Evolutionary conservation across 2,113 vertebrate genomes (phyloP), one percentile per base, ranked within the genome.

Genomic region (Climacteris rufus): DNA sequence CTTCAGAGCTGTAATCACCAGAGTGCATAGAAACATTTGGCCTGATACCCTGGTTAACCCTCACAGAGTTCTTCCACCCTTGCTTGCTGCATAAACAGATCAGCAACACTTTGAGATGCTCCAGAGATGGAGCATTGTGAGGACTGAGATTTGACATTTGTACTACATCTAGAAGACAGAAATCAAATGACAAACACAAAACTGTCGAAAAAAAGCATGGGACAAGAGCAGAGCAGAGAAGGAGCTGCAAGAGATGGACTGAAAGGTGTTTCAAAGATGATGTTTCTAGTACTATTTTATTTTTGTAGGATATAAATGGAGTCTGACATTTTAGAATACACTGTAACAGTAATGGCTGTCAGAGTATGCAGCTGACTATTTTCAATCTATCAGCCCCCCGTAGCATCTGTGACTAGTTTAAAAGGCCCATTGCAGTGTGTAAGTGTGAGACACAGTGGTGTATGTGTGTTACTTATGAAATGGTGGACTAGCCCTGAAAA

Each of bases 361-460:
- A 94, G 79, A 49, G n/a, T 80, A 75, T 30, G 88, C 71, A 94
- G 85, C 84, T 88, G 76, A 94, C 89, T 93, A 33, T 69, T 95
- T 61, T 78, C 80, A 83, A 15, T 92, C 86, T 85, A 76, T 94
- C 69, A 94, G 94, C 79, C 45, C 81, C 87, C 72, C 6, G 2
- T 7, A 71, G 78, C 54, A 75, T 65, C 71, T 44, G 65, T 86
- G 52, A 76, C 71, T 75, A 15, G 64, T 66, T 93, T 82, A 80
- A 93, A 91, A 95, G 76, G 49, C 44, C 52, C 0, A 0, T 33
- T 44, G 15, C 57, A 40, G 33, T 65, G 50, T 47, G 42, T 33
- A 83, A 86, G 60, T 45, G 69, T 40, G 60, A 71, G 56, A 49
- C 52, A 25, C n/a, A 47, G 79, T 80, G 89, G 53, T 15, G 30